phyloP scores from a whole-genome alignment of 2,113 vertebrate species.

The Cygnus buccinator region DNA sequence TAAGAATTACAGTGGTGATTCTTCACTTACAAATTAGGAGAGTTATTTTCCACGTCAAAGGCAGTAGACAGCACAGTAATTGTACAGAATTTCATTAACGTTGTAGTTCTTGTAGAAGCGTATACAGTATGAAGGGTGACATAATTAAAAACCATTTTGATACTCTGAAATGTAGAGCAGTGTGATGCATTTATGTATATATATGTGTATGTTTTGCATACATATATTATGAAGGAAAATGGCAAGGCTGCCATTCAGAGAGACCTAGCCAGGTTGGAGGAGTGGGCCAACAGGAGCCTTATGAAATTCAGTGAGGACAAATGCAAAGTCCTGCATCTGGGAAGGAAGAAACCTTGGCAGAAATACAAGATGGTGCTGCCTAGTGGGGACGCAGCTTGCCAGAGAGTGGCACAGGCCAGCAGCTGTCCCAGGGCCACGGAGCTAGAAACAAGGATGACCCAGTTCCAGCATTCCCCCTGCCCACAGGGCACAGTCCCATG shows the following conservation, averaged over 20 bases:
- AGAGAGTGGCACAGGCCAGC: neutral
- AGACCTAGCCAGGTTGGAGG: neutral
- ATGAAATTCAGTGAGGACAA: slow-evolving; percentile 15
- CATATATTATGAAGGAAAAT: slow-evolving; percentile 32
- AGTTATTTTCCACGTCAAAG: slow-evolving; percentile 31
- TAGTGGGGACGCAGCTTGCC: neutral
- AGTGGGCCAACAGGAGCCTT: slow-evolving; percentile 5
- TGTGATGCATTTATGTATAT: slow-evolving; percentile 45
- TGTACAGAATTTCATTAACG: slow-evolving; percentile 54
- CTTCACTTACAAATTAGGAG: slow-evolving; percentile 25
- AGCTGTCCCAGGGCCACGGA: neutral
- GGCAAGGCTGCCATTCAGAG: slow-evolving; percentile 34
- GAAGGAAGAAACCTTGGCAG: neutral
- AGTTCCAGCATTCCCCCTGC: fast-evolving
- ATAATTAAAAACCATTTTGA: slow-evolving; percentile 34
- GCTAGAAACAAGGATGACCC: neutral
- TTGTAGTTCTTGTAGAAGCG: neutral
- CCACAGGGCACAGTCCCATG: fast-evolving
- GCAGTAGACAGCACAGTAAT: slow-evolving; percentile 18
- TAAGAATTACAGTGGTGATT: neutral
- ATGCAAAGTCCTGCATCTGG: neutral
- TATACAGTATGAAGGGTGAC: slow-evolving; percentile 10
- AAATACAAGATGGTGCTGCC: neutral
- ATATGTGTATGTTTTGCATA: slow-evolving; percentile 19
- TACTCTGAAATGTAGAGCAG: slow-evolving; percentile 42